These are phyloP conservation scores for Lycaon pictus DNA, from an alignment of 2,113 vertebrate species.

Conservation along the genomic window DNA sequence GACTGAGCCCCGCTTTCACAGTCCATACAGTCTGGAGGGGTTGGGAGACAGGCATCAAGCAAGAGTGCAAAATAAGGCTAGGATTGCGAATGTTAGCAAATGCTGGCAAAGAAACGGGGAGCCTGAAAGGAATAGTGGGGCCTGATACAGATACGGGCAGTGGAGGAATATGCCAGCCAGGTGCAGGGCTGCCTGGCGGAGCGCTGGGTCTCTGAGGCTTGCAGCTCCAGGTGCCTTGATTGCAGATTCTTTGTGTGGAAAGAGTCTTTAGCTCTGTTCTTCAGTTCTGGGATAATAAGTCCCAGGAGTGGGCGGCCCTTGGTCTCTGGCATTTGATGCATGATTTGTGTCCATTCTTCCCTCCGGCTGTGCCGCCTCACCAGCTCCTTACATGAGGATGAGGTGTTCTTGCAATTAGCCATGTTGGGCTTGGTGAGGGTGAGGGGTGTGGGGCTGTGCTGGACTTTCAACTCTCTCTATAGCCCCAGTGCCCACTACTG, in stretches of 20 bases:
- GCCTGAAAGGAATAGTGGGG: neutral
- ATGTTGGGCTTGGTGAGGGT: neutral
- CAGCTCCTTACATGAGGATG: conserved; percentile 36
- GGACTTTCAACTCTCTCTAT: neutral
- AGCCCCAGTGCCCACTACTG: neutral
- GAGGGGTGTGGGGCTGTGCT: neutral
- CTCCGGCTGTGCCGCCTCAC: neutral
- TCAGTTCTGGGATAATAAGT: conserved; percentile 51
- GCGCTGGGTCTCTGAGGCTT: neutral
- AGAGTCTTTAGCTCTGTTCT: conserved; percentile 36
- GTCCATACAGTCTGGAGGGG: neutral
- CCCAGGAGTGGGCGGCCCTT: conserved; percentile 37
- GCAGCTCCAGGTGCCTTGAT: neutral
- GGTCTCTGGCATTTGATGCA: conserved; percentile 57
- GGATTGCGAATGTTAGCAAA: neutral
- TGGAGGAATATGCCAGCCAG: accelerated
- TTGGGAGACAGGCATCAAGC: neutral
- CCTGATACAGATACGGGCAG: accelerated
- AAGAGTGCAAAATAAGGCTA: neutral
- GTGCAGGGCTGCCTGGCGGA: neutral
- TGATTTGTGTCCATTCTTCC: conserved; percentile 29
- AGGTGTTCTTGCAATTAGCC: neutral
- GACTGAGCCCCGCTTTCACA: neutral
- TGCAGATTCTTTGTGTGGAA: conserved; percentile 21
- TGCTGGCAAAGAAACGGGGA: neutral